Evolutionary conservation across 2,113 vertebrate genomes (phyloP), one percentile per base, ranked within the genome.

Genomic region (Ibidorhyncha struthersii): DNA sequence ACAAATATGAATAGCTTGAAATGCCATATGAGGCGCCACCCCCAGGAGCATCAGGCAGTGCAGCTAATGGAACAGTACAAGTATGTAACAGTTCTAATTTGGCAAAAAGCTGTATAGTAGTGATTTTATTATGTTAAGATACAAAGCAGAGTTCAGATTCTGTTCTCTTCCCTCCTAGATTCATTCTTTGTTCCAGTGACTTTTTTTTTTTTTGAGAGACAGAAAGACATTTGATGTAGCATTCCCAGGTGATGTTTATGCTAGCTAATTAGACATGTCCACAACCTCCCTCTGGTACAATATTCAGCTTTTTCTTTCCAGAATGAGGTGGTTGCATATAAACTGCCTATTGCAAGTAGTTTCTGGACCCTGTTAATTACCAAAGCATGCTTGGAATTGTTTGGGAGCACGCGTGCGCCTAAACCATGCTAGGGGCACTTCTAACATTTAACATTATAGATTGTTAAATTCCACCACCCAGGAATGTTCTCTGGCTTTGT

Each of bases 1-100:
- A 99, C 98, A 97, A 99, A 99, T 96, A 99, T 98, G 99, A 99
- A 99, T 98, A 99, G 98, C 94, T 97, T 99, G 87, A 99, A 99
- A 98, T 98, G 99, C 96, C 99, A 99, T 97, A 98, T 99, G 98
- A 99, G 98, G 96, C 98, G 96, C 49, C 99, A 99, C 91, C 99
- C 98, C 27, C 98, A 99, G 98, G 98, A 99, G 93, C 98, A 99
- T 69, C 99, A 99, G 98, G 98, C 99, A 23, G 98, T 99, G 96
- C 98, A 98, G 98, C 98, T 98, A 55, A 98, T 98, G 97, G 98
- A 99, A 96, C 99, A 99, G 98, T 99, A 98, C 98, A 99, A 99
- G 98, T 98, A 96, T 93, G 93, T 98, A 95, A 90, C 10, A 63
- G 77, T 81, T 89, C 61, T 79, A 23, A 55, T 7, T 62, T 87